Percentiles rank a stretch among this genome's conserved stretches.
Conservation (phyloP, 2,888 invertebrate species). For the Maniola hyperantus region DNA sequence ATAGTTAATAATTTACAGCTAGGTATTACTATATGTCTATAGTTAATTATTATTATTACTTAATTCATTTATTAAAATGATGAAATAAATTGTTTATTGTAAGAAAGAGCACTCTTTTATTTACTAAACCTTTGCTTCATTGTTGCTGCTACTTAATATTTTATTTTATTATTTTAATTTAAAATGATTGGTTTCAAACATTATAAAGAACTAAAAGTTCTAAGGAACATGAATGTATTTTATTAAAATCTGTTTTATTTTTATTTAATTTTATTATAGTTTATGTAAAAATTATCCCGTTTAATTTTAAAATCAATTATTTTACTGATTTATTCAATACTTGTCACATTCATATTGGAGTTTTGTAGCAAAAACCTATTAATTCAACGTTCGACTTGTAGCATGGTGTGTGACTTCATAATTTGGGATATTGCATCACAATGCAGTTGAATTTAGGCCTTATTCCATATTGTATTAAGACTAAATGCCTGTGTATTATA, state of each 20-base stretch:
- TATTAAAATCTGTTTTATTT: too few relatives aligned
- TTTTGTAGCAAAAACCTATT: slow-evolving; percentile 44
- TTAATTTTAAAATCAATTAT: too few relatives aligned
- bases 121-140: not conserved
- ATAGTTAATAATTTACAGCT: too few relatives aligned
- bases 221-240: not conserved
- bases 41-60: too few relatives aligned
- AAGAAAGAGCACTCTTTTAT: not conserved
- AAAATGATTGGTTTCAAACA: not conserved
- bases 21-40: too few relatives aligned
- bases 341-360: slow-evolving; percentile 12
- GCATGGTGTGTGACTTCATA: slow-evolving; percentile 36
- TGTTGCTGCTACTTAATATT: not conserved
- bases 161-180: not conserved
- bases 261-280: too few relatives aligned
- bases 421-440: slow-evolving; percentile 29
- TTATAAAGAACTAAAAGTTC: too few relatives aligned
- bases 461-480: slow-evolving; percentile 28
- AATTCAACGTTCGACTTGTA: slow-evolving; percentile 34
- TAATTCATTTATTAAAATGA: not conserved
- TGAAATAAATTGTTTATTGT: not conserved
- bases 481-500: slow-evolving; percentile 26
- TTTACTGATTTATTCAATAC: not conserved
- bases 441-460: slow-evolving; percentile 31
- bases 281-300: too few relatives aligned